Conservation (phyloP, 2,888 invertebrate species). For the Magallana nippona region DNA sequence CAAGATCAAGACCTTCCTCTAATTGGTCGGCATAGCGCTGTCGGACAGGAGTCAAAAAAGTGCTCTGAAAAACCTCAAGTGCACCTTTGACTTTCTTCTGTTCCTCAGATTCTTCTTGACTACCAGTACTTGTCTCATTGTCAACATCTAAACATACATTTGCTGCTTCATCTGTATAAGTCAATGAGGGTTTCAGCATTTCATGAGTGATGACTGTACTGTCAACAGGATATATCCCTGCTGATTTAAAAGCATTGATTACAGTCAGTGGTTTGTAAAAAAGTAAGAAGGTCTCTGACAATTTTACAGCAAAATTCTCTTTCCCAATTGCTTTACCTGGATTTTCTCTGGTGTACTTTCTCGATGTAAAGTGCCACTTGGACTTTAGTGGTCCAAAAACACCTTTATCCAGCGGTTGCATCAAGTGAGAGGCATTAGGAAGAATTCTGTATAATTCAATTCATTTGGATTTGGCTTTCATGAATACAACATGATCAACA, state of each 20-base stretch:
- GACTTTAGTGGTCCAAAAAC: slow-evolving; percentile 57
- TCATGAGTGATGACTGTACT: slow-evolving; percentile 32
- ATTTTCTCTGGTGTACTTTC: slow-evolving; percentile 54
- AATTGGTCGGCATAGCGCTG: slow-evolving; percentile 40
- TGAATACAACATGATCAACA: slow-evolving; percentile 47
- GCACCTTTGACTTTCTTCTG: slow-evolving; percentile 8
- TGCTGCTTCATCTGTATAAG: slow-evolving; percentile 34
- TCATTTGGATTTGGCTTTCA: slow-evolving; percentile 42
- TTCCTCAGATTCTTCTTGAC: slow-evolving; percentile 15
- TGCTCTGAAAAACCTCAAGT: slow-evolving; percentile 38
- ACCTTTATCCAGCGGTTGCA: slow-evolving; percentile 60
- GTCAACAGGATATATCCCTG: slow-evolving; percentile 54
- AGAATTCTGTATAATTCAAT: slow-evolving; percentile 54
- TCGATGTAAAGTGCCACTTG: slow-evolving; percentile 48
- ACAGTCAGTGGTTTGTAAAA: slow-evolving; percentile 58
- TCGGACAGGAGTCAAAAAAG: slow-evolving; percentile 38
- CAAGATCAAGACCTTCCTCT: slow-evolving; percentile 42
- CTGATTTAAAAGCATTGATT: slow-evolving; percentile 53
- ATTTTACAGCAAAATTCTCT: slow-evolving; percentile 53
- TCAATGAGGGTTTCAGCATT: slow-evolving; percentile 37
- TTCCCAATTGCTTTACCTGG: slow-evolving; percentile 52
- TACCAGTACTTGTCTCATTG: not conserved
- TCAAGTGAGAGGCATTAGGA: slow-evolving; percentile 58
- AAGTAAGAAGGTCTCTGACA: slow-evolving; percentile 52
- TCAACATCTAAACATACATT: not conserved